A percentile compares a stretch with the other conserved stretches of the same genome.
Evolutionary conservation across 2,888 invertebrate genomes (phyloP).

Genomic region (Carcina quercana): DNA sequence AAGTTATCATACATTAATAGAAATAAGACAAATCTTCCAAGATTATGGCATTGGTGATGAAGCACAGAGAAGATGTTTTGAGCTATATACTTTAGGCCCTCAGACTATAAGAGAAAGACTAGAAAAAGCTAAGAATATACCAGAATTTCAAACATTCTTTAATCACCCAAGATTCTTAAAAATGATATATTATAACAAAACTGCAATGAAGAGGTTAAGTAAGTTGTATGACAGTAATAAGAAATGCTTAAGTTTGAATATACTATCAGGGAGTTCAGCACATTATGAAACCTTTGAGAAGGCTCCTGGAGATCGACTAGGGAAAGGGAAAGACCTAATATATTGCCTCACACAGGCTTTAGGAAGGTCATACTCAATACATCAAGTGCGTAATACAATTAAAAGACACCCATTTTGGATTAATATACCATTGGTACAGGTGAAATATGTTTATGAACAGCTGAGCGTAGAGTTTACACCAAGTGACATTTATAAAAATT

Average conservation of each 20-base stretch:
- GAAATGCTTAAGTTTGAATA: constrained; percentile 58
- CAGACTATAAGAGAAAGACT: constrained; percentile 49
- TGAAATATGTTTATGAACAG: constrained; percentile 47
- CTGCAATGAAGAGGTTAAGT: constrained; percentile 42
- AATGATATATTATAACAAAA: constrained; percentile 58
- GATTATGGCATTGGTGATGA: constrained; percentile 50
- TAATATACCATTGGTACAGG: constrained; percentile 55
- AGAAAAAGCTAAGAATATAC: constrained; percentile 42
- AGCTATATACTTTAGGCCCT: constrained; percentile 54
- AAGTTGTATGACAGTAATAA: constrained; percentile 48
- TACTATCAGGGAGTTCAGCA: constrained; percentile 53
- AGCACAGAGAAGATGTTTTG: constrained; percentile 60
- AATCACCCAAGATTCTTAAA: constrained; percentile 61
- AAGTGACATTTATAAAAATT: constrained; percentile 58
- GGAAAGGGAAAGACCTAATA: constrained; percentile 59
- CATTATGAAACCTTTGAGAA: constrained; percentile 57
- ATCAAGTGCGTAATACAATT: constrained; percentile 34
- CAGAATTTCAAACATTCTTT: constrained; percentile 51
- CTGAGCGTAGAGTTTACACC: constrained; percentile 37
- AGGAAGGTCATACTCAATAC: constrained; percentile 33
- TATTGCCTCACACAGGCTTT: constrained; percentile 50
- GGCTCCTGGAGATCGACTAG: constrained; percentile 56
- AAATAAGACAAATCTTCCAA: constrained; percentile 46
- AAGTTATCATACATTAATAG: constrained; percentile 38
- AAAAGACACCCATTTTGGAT: constrained; percentile 64